These are phyloP conservation scores for Ceuthmochares aereus DNA, from an alignment of 2,113 vertebrate species.

Conservation along the genomic window DNA sequence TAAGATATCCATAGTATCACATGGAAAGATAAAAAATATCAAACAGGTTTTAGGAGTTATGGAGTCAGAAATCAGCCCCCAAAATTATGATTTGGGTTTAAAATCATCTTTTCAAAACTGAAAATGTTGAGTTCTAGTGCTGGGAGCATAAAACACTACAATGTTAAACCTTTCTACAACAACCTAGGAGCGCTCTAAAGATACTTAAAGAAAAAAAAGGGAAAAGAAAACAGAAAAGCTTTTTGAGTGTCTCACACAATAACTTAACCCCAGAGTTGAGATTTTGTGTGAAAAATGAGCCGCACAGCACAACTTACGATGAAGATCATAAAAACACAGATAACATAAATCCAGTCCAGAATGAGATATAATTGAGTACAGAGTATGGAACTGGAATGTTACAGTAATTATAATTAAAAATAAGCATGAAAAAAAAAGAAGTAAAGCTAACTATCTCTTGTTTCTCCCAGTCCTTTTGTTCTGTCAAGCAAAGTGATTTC, in stretches of 20 bases:
- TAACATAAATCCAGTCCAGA: not conserved
- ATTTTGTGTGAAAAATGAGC: not conserved
- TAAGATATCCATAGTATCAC: not conserved
- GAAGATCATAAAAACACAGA: not conserved
- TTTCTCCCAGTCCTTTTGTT: not conserved
- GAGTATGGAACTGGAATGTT: not conserved
- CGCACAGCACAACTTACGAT: not conserved
- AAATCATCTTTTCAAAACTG: not conserved
- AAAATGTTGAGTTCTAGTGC: not conserved
- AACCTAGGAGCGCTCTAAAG: not conserved
- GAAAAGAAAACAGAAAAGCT: fast-evolving
- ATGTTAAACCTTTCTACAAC: not conserved
- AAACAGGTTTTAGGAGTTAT: not conserved
- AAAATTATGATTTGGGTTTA: not conserved
- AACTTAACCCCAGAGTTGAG: not conserved
- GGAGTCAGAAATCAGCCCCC: not conserved
- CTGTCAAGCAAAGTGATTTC: not conserved
- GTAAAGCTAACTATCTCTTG: not conserved
- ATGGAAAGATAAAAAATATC: not conserved
- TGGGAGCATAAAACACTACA: fast-evolving
- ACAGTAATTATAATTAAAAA: not conserved
- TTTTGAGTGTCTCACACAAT: not conserved
- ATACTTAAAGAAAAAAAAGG: fast-evolving
- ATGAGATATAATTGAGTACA: not conserved
- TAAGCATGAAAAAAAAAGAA: not conserved